Conservation (phyloP, 2,113 vertebrate genomes). For the Calidris pygmaea region DNA sequence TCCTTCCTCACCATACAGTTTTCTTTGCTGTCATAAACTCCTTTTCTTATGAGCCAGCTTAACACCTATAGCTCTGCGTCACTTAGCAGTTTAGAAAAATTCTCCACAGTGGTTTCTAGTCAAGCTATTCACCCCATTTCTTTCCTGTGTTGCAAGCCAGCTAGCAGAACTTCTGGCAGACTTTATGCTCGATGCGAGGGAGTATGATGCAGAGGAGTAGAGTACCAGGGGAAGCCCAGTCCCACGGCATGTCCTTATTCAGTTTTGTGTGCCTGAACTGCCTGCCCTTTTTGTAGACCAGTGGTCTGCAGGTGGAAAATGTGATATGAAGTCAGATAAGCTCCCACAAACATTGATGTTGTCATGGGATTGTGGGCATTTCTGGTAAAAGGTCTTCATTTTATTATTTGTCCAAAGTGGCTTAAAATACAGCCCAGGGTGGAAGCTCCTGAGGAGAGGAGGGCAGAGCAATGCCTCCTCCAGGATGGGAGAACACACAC, state of each 20-base stretch:
- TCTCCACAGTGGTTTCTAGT: background rate
- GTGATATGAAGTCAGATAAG: background rate
- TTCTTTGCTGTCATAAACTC: background rate
- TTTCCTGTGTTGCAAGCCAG: background rate
- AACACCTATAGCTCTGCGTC: background rate
- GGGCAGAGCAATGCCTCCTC: background rate
- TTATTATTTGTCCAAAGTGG: background rate
- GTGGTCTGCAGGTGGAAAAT: background rate
- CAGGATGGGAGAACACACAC: background rate
- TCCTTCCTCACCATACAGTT: background rate
- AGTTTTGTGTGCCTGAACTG: background rate
- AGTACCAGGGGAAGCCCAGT: background rate
- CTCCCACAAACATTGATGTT: background rate
- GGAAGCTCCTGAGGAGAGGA: background rate
- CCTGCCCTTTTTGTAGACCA: background rate
- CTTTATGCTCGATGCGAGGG: fast-evolving
- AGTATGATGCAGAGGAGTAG: background rate
- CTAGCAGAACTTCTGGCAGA: background rate
- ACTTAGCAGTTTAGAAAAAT: background rate
- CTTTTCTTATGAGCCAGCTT: background rate
- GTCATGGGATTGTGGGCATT: background rate
- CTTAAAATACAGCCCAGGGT: background rate
- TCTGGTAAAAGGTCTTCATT: background rate
- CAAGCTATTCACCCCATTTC: background rate
- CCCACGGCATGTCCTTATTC: background rate